Evolutionary conservation across 2,888 invertebrate genomes (phyloP), one percentile per base, ranked within the genome.

Genomic region (Cosmopolites sordidus): DNA sequence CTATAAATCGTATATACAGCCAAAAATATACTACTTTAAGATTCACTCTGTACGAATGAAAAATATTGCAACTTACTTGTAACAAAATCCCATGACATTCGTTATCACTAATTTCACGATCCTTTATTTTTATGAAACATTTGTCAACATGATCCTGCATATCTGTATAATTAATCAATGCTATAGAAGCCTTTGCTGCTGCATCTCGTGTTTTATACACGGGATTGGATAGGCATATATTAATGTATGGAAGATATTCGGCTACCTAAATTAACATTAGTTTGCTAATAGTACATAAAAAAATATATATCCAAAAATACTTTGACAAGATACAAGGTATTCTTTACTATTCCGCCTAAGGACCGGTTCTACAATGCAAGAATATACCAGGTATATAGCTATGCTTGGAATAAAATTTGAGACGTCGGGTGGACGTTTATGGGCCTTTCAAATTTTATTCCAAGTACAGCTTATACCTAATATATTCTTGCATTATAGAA

Each of bases 181-280:
- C 79, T 15, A 82, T 78, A 18, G 85, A 73, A 1, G 89, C 88
- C 66, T 79, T 79, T 0, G 89, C 88, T 1, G 89, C 86, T 59
- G 91, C 77, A 64, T 82, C 79, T 30, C 92, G 77, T 0, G 86
- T 87, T 71, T 83, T 81, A 66, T 83, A 79, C 58, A 84, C 82
- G 9, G 80, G 75, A 71, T 86, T 84, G 40, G 75, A 72, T 1
- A 84, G 82, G 69, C 88, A 89, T 17, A 76, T 67, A 18, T 76
- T 75, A 51, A 89, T 80, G 62, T 77, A 78, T 1, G 84, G 82
- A 46, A 89, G 74, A 70, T 86, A 87, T 54, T 81, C 77, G 16
- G 79, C 75, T 54, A 89, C 73, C 82, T 87, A 69, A 51, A 73
- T 76, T 29, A 42, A 1, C 5, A 33, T 33, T 33, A 33, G 3